Percentiles rank a stretch among this genome's conserved stretches.
Evolutionary conservation across 2,888 invertebrate genomes (phyloP).

Genomic region (Ophion ventricosus): DNA sequence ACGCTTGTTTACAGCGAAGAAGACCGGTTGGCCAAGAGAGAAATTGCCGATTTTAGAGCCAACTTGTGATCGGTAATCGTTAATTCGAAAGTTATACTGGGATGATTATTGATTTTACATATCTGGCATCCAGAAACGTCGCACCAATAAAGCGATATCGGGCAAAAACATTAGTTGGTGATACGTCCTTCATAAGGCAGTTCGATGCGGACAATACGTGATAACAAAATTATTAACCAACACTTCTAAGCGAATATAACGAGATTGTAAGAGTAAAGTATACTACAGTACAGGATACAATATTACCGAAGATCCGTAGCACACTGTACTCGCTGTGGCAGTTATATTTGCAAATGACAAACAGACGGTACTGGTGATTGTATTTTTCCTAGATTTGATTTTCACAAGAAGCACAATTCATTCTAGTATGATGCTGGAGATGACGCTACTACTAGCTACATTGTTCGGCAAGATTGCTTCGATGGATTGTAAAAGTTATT

Average conservation of each 20-base stretch:
- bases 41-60: background rate
- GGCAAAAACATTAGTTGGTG: background rate
- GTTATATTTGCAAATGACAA: conserved; percentile 77
- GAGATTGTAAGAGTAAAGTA: background rate
- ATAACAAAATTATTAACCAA: background rate
- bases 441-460: conserved; percentile 15
- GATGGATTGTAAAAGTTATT: conserved; percentile 47
- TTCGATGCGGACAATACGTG: background rate
- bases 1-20: background rate
- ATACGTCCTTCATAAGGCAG: background rate
- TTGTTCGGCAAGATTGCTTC: conserved; percentile 41
- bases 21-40: background rate
- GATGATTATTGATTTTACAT: background rate
- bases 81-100: background rate
- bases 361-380: conserved; percentile 80
- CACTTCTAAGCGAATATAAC: background rate
- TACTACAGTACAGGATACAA: background rate
- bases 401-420: conserved; percentile 75
- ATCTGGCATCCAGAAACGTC: background rate
- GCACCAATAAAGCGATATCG: background rate
- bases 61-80: too few relatives aligned
- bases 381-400: conserved; percentile 80
- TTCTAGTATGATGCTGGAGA: conserved; percentile 36
- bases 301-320: conserved; percentile 62
- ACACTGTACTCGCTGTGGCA: conserved; percentile 74